Conservation (phyloP, 2,113 vertebrate genomes). For the Pseudopodoces humilis region DNA sequence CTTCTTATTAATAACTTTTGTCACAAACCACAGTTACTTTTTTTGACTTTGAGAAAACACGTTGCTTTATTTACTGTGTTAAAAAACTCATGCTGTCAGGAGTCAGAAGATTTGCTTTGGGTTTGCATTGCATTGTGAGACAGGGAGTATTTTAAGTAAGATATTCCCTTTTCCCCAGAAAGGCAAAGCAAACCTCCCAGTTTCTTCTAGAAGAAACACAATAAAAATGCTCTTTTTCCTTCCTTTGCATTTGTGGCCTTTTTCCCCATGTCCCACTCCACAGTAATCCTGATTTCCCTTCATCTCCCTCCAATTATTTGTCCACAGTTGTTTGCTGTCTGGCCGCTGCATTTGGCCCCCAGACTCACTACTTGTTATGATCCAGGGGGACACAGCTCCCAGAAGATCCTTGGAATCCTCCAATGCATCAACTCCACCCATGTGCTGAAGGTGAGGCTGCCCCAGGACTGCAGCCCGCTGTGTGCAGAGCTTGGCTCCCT, state of each 20-base stretch:
- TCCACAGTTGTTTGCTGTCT: not conserved
- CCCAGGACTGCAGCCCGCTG: not conserved
- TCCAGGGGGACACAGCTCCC: not conserved
- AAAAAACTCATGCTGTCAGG: not conserved
- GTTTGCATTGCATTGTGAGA: not conserved
- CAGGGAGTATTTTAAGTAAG: not conserved
- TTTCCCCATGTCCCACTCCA: not conserved
- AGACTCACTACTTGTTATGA: not conserved
- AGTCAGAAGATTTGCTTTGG: not conserved
- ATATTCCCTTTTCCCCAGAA: not conserved
- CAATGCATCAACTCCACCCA: not conserved
- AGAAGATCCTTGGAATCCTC: not conserved
- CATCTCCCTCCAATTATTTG: not conserved
- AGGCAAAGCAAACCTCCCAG: not conserved
- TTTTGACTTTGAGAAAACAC: conserved; percentile 17
- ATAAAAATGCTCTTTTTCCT: not conserved
- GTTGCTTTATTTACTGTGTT: conserved; percentile 3
- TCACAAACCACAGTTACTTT: not conserved
- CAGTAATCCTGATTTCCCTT: not conserved
- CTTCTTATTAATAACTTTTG: conserved; percentile 5
- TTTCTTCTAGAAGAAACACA: not conserved
- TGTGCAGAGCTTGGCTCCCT: not conserved
- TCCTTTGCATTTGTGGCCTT: not conserved
- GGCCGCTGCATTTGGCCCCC: not conserved
- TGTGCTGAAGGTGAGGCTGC: not conserved